These are phyloP conservation scores for Lates japonicus DNA, from an alignment of 2,797 vertebrate genomes.

Conservation along the genomic window DNA sequence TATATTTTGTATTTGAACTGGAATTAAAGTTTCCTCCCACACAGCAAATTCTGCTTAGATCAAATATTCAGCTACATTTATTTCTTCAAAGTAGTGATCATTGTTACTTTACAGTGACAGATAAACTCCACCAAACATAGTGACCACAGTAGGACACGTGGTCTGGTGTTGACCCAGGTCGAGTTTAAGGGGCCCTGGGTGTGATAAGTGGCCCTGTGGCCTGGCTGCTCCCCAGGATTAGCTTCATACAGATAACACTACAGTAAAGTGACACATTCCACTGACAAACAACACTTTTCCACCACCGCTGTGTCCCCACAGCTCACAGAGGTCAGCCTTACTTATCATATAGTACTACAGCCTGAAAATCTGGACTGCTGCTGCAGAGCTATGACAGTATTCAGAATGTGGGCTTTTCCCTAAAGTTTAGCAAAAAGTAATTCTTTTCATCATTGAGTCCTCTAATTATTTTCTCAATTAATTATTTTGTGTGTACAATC, in stretches of 20 bases:
- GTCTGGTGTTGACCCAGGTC: constrained; percentile 22
- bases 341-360: not conserved
- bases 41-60: not conserved
- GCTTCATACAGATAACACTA: constrained; percentile 17
- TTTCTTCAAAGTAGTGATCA: too few species aligned
- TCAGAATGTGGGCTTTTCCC: too few species aligned
- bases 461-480: too few species aligned
- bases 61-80: not conserved
- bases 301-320: not conserved
- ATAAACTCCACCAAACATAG: not conserved
- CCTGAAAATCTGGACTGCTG: too few species aligned
- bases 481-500: too few species aligned
- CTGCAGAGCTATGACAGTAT: too few species aligned
- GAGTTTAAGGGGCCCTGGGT: not conserved
- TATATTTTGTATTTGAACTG: not conserved
- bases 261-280: constrained; percentile 30
- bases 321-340: not conserved
- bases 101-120: not conserved
- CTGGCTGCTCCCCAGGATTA: constrained; percentile 23
- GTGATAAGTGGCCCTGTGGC: constrained; percentile 34
- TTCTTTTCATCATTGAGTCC: too few species aligned
- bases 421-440: too few species aligned
- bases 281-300: not conserved
- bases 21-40: not conserved
- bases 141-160: too few species aligned